Evolutionary conservation across 2,888 invertebrate genomes (phyloP), one percentile per base, ranked within the genome.

Genomic region (Pterostichus niger): DNA sequence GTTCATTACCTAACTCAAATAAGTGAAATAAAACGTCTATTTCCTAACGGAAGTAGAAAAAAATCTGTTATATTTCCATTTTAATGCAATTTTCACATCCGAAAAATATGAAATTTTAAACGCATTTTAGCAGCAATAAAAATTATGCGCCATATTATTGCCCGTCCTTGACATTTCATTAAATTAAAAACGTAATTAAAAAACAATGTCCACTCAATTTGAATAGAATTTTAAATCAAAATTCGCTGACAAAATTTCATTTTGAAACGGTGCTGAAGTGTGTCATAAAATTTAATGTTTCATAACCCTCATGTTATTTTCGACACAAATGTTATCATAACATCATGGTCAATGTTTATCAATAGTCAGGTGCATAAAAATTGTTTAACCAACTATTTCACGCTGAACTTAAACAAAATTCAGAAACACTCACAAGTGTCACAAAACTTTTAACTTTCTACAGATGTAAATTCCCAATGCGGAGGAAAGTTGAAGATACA

Each of bases 211-310:
- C 11, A 49, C 49, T 13, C 5, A 49, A 49, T 49, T 49, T 49
- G 49, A 49, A 49, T 49, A 49, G 49, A 49, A 49, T 49, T 49
- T 49, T 49, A n/a, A 49, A 49, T 49, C 49, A 11, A 44, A 49
- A 49, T 13, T n/a, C n/a, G 49, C 49, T 44, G 44, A 10, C 44
- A 49, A 11, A 10, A n/a, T 49, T 49, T 13, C 49, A 49, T 49
- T 49, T 49, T 49, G 49, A 49, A 49, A 24, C 24, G 24, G 24
- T 24, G 40, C 5, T 9, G 9, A 9, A 40, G 40, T 40, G 9
- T 40, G 40, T 40, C 49, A n/a, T 49, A 49, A 49, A 49, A 49
- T 49, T 46, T 46, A 46, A 46, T 46, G n/a, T 46, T 49, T 49
- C 49, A 49, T 49, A 49, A 5, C 49, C 49, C 49, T 49, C 49